Percentiles rank a stretch among this genome's conserved stretches.
Conservation (phyloP, 2,113 vertebrate species). For the Mormyrus iriodes region DNA sequence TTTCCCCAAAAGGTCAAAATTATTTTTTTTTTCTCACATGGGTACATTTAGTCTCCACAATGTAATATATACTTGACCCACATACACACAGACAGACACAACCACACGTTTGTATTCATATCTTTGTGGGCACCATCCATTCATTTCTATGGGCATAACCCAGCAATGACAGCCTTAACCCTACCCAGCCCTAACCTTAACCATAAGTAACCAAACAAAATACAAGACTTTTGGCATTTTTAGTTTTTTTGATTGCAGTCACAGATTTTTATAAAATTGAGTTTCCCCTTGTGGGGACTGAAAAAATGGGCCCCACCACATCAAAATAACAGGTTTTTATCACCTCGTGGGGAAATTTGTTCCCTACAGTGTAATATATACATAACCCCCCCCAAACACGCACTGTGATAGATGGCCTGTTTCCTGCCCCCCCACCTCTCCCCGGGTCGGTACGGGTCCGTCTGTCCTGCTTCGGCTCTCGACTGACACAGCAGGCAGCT, state of each 20-base stretch:
- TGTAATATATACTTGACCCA: background rate
- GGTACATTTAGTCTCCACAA: background rate
- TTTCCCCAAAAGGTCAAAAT: background rate
- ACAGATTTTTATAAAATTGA: background rate
- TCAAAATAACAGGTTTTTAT: background rate
- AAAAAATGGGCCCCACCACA: background rate
- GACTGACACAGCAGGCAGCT: slow-evolving; percentile 8
- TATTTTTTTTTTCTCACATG: background rate
- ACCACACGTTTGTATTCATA: no score
- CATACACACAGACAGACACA: slow-evolving; percentile 9
- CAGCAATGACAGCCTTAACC: no score
- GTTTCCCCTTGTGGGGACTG: background rate
- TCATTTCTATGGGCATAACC: no score
- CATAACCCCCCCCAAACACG: background rate
- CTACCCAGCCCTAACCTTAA: background rate
- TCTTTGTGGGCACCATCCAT: no score
- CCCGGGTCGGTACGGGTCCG: background rate
- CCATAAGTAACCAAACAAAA: background rate
- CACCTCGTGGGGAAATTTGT: background rate
- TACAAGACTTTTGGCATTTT: background rate
- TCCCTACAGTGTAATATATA: background rate
- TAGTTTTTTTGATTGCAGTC: background rate
- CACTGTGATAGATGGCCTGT: slow-evolving; percentile 14
- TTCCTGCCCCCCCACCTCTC: background rate
- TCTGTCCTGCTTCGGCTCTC: slow-evolving; percentile 4